Percentiles rank a stretch among this genome's conserved stretches.
Evolutionary conservation across 2,888 invertebrate genomes (phyloP).

Genomic region (Caenorhabditis macrosperma): DNA sequence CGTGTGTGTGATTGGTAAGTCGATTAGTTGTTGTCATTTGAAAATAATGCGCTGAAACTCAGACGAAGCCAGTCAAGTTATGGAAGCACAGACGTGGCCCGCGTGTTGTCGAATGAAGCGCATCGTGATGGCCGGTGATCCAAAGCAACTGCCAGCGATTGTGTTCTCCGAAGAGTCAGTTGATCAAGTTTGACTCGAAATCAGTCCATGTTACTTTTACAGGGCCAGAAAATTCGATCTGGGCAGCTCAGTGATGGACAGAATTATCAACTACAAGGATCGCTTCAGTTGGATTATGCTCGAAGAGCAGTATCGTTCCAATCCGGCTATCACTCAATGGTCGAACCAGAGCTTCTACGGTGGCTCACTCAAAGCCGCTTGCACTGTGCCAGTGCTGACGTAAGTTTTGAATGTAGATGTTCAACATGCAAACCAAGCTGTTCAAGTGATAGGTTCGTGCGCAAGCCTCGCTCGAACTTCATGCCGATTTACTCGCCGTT

Average conservation of each 20-base stretch:
- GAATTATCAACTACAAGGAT: constrained; percentile 16
- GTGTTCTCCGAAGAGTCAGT: constrained; percentile 1
- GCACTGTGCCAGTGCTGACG: background rate
- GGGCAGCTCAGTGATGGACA: constrained; percentile 8
- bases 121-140: constrained; percentile 39
- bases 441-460: background rate
- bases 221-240: constrained; percentile 1
- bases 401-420: background rate
- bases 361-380: background rate
- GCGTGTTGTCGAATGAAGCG: constrained; percentile 1
- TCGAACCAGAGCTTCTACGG: constrained; percentile 31
- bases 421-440: background rate
- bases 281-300: constrained; percentile 26
- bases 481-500: background rate
- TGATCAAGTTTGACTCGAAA: background rate
- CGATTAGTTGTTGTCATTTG: background rate
- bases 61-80: constrained; percentile 43
- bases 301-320: constrained; percentile 15
- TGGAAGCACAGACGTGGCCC: constrained; percentile 24
- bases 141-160: constrained; percentile 21
- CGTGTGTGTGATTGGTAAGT: background rate
- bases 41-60: background rate
- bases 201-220: background rate
- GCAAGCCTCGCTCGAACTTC: background rate
- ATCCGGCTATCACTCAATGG: constrained; percentile 10